Conservation (phyloP, 2,113 vertebrate genomes). For the Oryzias curvinotus region DNA sequence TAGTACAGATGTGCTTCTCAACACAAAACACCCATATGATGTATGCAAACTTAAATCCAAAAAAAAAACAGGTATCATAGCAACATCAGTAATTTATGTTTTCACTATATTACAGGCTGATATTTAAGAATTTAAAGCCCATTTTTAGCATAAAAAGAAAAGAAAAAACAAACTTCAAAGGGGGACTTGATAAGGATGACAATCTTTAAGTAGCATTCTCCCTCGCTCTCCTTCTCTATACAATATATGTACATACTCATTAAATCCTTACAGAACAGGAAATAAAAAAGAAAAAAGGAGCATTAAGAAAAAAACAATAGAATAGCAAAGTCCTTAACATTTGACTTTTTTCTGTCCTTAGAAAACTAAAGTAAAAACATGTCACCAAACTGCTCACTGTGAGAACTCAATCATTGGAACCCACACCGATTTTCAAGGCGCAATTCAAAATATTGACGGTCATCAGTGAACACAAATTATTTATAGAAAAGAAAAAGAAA, state of each 20-base stretch:
- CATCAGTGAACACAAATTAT: slow-evolving; percentile 60
- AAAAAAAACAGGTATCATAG: slow-evolving; percentile 42
- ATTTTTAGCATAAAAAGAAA: slow-evolving; percentile 34
- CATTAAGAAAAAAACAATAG: slow-evolving; percentile 35
- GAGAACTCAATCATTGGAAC: slow-evolving; percentile 58
- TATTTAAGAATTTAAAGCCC: slow-evolving; percentile 46
- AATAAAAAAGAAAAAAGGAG: slow-evolving; percentile 42
- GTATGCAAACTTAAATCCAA: slow-evolving; percentile 46
- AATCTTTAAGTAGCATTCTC: slow-evolving; percentile 61
- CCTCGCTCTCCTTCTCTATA: slow-evolving; percentile 48
- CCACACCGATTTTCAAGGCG: slow-evolving; percentile 48
- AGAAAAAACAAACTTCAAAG: slow-evolving; percentile 29
- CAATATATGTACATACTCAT: slow-evolving; percentile 62
- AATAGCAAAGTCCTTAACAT: slow-evolving; percentile 54
- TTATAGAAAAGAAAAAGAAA: slow-evolving; percentile 29
- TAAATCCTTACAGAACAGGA: slow-evolving; percentile 53
- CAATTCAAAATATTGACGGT: slow-evolving; percentile 59
- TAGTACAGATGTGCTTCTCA: slow-evolving; percentile 37
- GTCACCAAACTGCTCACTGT: slow-evolving; percentile 33
- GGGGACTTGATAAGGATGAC: slow-evolving; percentile 45
- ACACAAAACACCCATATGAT: slow-evolving; percentile 23
- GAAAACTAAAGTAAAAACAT: slow-evolving; percentile 38
- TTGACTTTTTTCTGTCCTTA: slow-evolving; percentile 32
- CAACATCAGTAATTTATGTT: slow-evolving; percentile 57
- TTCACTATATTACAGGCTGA: slow-evolving; percentile 64